Conservation (phyloP, 2,888 invertebrate genomes). For the Selenia dentaria region DNA sequence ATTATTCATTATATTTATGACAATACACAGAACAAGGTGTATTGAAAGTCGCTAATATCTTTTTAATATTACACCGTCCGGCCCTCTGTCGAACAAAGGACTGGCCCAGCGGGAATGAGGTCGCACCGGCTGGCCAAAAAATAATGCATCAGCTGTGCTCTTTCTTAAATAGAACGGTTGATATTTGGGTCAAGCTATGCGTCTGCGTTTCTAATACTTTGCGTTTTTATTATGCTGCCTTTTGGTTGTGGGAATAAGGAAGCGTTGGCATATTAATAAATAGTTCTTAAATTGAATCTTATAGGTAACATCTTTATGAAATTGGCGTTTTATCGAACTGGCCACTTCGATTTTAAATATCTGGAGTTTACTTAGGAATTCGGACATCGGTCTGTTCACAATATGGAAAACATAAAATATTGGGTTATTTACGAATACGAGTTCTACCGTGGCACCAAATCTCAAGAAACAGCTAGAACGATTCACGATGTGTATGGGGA, state of each 20-base stretch:
- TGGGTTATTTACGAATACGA: no score
- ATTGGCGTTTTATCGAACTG: no score
- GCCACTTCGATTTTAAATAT: no score
- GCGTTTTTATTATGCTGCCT: background rate
- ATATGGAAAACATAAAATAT: no score
- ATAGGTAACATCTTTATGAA: no score
- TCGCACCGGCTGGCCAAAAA: constrained; percentile 69
- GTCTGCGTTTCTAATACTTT: constrained; percentile 26
- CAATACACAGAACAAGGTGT: constrained; percentile 3
- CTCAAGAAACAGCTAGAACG: no score
- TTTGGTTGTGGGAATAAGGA: background rate
- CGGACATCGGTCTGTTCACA: no score
- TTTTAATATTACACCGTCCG: constrained; percentile 17
- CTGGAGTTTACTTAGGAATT: no score
- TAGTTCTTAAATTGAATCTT: no score
- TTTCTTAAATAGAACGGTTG: constrained; percentile 71
- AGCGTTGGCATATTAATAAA: no score
- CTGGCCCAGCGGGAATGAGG: constrained; percentile 50
- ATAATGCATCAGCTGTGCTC: constrained; percentile 75
- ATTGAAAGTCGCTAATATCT: constrained; percentile 18
- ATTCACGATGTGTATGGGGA: no score
- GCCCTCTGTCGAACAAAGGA: constrained; percentile 31
- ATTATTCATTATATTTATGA: background rate
- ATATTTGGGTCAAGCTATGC: constrained; percentile 74
- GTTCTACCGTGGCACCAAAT: no score